A percentile compares a stretch with the other conserved stretches of the same genome.
Conservation (phyloP, 2,888 invertebrate genomes). For the Pseudococcus viburni region DNA sequence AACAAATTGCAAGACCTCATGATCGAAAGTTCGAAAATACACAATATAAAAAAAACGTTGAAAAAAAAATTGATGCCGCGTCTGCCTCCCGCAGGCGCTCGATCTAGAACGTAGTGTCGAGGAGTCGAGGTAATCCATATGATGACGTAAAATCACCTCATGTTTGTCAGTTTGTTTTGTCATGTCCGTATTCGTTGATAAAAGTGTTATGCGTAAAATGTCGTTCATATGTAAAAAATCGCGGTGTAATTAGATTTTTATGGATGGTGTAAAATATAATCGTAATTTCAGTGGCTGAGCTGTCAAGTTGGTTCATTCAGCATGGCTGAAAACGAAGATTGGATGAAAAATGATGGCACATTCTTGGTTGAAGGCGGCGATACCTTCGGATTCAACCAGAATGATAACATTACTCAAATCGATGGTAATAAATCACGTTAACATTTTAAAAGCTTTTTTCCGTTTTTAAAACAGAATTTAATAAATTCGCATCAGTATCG, state of each 20-base stretch:
- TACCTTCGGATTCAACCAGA: conserved; percentile 32
- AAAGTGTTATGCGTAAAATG: background rate
- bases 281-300: background rate
- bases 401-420: conserved; percentile 55
- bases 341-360: conserved; percentile 46
- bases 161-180: conserved; percentile 48
- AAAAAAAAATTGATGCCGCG: no score
- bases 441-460: background rate
- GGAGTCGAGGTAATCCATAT: background rate
- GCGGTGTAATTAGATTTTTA: conserved; percentile 2
- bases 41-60: no score
- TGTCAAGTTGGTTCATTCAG: background rate
- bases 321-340: conserved; percentile 60
- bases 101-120: no score
- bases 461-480: background rate
- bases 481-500: background rate
- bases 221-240: background rate
- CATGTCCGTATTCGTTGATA: conserved; percentile 39
- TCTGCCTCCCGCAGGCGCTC: no score
- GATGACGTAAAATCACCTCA: conserved; percentile 66
- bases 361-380: conserved; percentile 41
- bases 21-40: no score
- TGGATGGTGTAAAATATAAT: background rate
- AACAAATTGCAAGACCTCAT: no score
- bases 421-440: conserved; percentile 3